Evolutionary conservation across 2,797 vertebrate genomes (phyloP).

Genomic region (Carapus acus): DNA sequence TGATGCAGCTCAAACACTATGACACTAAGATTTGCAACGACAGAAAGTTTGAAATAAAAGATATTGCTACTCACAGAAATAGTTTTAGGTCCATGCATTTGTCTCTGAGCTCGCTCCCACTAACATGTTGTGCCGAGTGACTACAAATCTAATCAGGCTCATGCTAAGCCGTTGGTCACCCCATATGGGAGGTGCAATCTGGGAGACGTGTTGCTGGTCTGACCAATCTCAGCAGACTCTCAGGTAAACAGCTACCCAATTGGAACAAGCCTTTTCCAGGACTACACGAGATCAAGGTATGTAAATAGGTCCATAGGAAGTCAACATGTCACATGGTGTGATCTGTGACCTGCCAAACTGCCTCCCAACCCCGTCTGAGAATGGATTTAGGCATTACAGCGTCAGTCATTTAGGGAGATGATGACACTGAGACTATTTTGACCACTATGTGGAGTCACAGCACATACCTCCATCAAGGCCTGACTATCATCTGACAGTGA

Average conservation of each 20-base stretch:
- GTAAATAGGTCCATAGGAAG: constrained; percentile 18
- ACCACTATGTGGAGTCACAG: constrained; percentile 5
- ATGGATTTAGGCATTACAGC: constrained; percentile 16
- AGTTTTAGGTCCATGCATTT: constrained; percentile 69
- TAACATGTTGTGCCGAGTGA: constrained; percentile 59
- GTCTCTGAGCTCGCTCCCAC: constrained; percentile 49
- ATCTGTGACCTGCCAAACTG: constrained; percentile 29
- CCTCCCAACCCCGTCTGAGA: constrained; percentile 1
- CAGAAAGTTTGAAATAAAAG: no score
- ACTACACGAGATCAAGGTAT: constrained; percentile 19
- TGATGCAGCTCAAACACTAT: background rate
- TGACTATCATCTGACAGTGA: no score
- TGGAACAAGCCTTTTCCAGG: constrained; percentile 37
- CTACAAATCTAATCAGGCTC: constrained; percentile 69
- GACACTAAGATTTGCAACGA: background rate
- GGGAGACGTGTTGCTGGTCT: constrained; percentile 34
- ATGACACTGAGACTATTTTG: constrained; percentile 2
- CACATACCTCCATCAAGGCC: no score
- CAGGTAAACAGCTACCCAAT: constrained; percentile 27
- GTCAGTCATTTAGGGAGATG: constrained; percentile 7
- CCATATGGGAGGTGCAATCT: constrained; percentile 62
- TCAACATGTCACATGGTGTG: constrained; percentile 44
- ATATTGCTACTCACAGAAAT: constrained; percentile 68
- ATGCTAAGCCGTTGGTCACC: constrained; percentile 67
- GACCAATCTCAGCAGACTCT: constrained; percentile 52